Evolutionary conservation across 2,888 invertebrate species (phyloP).

Genomic region (Meiosimyza decipiens): DNA sequence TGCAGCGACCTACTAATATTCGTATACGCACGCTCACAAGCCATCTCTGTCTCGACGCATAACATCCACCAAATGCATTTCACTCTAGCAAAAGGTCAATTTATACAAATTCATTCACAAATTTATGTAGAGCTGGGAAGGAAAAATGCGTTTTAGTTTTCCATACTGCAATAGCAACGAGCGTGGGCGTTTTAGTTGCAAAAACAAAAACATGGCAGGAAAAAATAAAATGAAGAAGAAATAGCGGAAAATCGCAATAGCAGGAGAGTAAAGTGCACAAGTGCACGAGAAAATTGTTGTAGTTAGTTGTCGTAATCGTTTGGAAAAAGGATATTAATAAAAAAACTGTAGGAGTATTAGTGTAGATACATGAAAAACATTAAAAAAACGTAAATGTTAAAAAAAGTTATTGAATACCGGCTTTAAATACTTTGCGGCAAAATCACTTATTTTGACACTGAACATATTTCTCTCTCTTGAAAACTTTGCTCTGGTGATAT

Average conservation of each 20-base stretch:
- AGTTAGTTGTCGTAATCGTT: not conserved
- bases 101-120: constrained; percentile 62
- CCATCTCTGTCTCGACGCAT: not conserved
- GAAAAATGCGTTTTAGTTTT: constrained; percentile 12
- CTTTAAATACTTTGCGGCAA: no score
- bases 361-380: not conserved
- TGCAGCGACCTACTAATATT: constrained; percentile 1
- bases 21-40: constrained; percentile 13
- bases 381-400: no score
- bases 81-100: constrained; percentile 55
- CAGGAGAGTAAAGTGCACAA: constrained; percentile 7
- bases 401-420: no score
- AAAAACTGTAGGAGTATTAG: not conserved
- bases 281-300: not conserved
- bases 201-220: constrained; percentile 34
- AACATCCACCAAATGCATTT: constrained; percentile 16
- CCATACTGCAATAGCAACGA: constrained; percentile 5
- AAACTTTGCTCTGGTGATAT: no score
- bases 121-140: constrained; percentile 35
- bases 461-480: no score
- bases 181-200: constrained; percentile 31
- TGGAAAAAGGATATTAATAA: constrained; percentile 20
- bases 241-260: constrained; percentile 20
- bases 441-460: no score
- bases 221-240: constrained; percentile 5